These are phyloP conservation scores for Atherix ibis DNA, from an alignment of 2,888 invertebrate genomes.

Conservation along the genomic window DNA sequence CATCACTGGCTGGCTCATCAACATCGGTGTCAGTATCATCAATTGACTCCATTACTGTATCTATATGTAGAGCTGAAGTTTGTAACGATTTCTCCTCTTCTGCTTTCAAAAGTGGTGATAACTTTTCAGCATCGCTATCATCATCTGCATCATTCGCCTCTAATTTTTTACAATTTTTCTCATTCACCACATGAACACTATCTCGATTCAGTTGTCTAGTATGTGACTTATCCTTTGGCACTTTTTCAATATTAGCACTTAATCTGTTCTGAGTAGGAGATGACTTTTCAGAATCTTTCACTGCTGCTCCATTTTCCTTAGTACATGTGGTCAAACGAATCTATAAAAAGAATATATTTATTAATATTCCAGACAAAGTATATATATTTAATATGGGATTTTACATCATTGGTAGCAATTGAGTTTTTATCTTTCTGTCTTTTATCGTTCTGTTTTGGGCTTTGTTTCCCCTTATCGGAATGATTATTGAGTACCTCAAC, in stretches of 20 bases:
- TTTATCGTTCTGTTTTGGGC: slow-evolving; percentile 23
- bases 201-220: slow-evolving; percentile 33
- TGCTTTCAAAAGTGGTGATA: slow-evolving; percentile 50
- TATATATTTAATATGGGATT: too few species aligned
- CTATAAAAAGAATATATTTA: too few species aligned
- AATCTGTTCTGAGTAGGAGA: too few species aligned
- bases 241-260: slow-evolving; percentile 8
- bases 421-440: slow-evolving; percentile 19
- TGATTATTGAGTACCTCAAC: slow-evolving; percentile 20
- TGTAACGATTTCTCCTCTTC: slow-evolving; percentile 11
- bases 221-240: slow-evolving; percentile 21
- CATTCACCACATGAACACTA: slow-evolving; percentile 44
- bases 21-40: slow-evolving; percentile 44
- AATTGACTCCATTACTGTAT: slow-evolving; percentile 40
- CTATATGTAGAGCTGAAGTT: slow-evolving; percentile 27
- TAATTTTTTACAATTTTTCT: slow-evolving; percentile 32
- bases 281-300: too few species aligned
- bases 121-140: slow-evolving; percentile 69
- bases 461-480: slow-evolving; percentile 26
- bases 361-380: too few species aligned
- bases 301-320: too few species aligned
- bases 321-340: too few species aligned
- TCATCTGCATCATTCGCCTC: slow-evolving; percentile 31
- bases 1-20: slow-evolving; percentile 10
- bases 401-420: too few species aligned